Base-by-base conservation (phyloP, 1,140 invertebrate genomes). In the Psix sp. region DNA sequence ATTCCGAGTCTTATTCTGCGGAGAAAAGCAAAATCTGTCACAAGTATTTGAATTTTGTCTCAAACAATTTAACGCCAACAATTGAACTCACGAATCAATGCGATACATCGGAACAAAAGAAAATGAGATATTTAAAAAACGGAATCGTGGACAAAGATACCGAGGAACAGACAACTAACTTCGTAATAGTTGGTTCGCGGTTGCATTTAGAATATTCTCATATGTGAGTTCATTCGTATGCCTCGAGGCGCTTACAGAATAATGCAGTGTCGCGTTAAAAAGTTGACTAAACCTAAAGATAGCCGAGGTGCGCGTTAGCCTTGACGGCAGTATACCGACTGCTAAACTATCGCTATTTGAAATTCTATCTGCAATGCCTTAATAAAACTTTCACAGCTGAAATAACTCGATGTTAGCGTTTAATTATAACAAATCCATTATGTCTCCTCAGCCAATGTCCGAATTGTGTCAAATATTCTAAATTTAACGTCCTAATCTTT, bases 211-310 rank as follows among this genome's bases (percentile, higher is more conserved):
- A 74, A 62, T 68, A 76, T 67, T 63, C 70, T 74, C 80, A 78
- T 78, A 79, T 48, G 5, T 49, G 52, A 24, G 59, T 51, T 43
- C 77, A 75, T 75, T 74, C 72, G 66, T 77, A 73, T 77, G 48
- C 48, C 59, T 80, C 31, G 70, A 73, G 80, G 76, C 79, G 74
- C 43, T 72, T 56, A 54, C 48, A 39, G 76, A 77, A 80, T 80
- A 80, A 78, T 71, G 70, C 49, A 54, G 66, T 54, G 70, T 71
- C 56, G 59, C 68, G 63, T 70, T 70, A 74, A 81, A 80, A 82
- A 81, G 78, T 78, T 80, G 73, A 60, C 71, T 66, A 73, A 78
- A 68, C 72, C 77, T 82, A 82, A 80, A 83, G 77, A 80, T 83
- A 79, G 77, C 43, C 42, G 29, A 70, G 62, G 56, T 73, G 72